Conservation (phyloP, 2,113 vertebrate genomes). For the Asarcornis scutulata region DNA sequence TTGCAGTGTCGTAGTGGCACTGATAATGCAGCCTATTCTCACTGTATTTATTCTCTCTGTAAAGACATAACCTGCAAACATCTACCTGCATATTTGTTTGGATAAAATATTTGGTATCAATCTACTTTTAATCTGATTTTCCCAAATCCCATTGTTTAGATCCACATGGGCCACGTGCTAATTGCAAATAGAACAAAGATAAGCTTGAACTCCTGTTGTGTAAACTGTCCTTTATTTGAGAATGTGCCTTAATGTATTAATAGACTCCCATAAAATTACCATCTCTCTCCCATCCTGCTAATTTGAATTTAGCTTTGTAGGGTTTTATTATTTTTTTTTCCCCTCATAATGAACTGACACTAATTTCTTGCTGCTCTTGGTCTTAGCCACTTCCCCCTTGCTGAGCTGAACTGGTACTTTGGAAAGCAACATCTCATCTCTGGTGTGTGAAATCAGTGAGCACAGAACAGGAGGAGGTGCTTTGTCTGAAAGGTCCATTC, state of each 20-base stretch:
- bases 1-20: neutral
- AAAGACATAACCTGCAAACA: neutral
- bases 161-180: neutral
- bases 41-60: neutral
- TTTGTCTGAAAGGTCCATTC: neutral
- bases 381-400: neutral
- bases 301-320: neutral
- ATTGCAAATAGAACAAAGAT: neutral
- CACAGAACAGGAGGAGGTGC: neutral
- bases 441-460: neutral
- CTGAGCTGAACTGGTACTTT: neutral
- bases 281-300: neutral
- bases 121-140: constrained; percentile 1
- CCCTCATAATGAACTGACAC: neutral
- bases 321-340: neutral
- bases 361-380: neutral
- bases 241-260: neutral
- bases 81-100: neutral
- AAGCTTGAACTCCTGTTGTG: neutral
- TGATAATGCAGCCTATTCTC: neutral
- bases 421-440: neutral
- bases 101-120: neutral
- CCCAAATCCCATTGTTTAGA: neutral
- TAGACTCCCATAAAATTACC: neutral
- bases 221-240: neutral